Conservation (phyloP, 2,797 vertebrate species). For the Etheostoma perlongum region DNA sequence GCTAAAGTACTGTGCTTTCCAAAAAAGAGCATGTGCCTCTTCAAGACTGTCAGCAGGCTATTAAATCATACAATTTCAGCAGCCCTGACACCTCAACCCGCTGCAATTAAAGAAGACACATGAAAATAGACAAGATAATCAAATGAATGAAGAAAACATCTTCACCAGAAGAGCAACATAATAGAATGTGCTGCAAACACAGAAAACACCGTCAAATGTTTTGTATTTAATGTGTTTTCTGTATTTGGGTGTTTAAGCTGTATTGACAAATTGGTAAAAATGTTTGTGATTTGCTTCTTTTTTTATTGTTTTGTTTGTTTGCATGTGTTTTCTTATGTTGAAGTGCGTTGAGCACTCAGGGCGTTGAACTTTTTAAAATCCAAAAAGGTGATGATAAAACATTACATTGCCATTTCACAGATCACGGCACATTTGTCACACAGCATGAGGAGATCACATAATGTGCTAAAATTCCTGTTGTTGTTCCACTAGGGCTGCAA, state of each 20-base stretch:
- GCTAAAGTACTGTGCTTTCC: conserved; percentile 9
- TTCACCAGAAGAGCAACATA: neutral
- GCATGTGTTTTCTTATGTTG: neutral
- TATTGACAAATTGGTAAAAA: neutral
- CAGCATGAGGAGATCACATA: neutral
- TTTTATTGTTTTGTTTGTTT: conserved; percentile 8
- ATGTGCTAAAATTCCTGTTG: neutral
- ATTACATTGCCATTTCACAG: conserved; percentile 11
- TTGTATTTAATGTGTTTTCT: too few relatives aligned
- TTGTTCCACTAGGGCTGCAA: neutral
- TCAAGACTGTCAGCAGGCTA: neutral
- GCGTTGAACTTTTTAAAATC: neutral
- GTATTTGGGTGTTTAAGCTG: neutral
- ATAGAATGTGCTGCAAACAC: neutral
- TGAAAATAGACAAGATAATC: neutral
- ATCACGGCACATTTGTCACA: conserved; percentile 17
- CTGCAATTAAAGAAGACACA: conserved; percentile 9
- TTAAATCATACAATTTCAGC: conserved; percentile 1
- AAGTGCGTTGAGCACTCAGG: neutral
- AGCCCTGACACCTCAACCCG: neutral
- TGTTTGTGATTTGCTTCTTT: neutral
- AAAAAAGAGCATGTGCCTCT: conserved; percentile 11
- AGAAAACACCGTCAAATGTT: neutral
- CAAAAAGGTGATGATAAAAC: conserved; percentile 2
- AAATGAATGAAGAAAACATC: conserved; percentile 4